phyloP scores from a whole-genome alignment of 1,140 invertebrate species.

The Sinonovacula constricta region DNA sequence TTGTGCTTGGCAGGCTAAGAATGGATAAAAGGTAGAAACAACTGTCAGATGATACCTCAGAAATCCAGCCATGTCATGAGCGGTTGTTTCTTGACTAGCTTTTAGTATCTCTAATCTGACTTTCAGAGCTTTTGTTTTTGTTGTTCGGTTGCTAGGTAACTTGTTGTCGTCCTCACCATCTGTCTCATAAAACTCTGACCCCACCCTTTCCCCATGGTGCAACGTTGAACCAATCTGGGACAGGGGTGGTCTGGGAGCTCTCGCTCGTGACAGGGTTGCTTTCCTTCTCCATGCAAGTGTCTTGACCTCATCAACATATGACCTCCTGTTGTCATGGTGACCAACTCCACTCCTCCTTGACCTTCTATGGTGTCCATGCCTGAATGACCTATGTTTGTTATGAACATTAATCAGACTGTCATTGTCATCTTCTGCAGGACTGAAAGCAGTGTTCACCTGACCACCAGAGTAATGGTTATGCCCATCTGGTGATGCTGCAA shows the following conservation, averaged over 20 bases:
- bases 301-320: constrained; percentile 23
- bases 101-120: constrained; percentile 5
- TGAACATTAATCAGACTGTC: too few species aligned
- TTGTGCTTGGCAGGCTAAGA: too few species aligned
- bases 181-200: neutral
- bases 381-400: too few species aligned
- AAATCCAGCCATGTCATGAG: constrained; percentile 24
- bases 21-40: neutral
- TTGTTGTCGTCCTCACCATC: constrained; percentile 16
- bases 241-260: too few species aligned
- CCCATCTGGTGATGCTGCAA: too few species aligned
- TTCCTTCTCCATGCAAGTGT: constrained; percentile 22
- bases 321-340: neutral
- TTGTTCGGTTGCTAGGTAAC: constrained; percentile 39
- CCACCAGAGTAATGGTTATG: too few species aligned
- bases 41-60: constrained; percentile 9
- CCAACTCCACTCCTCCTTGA: too few species aligned
- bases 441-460: too few species aligned
- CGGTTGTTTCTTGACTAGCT: neutral
- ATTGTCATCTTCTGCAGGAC: too few species aligned
- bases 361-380: too few species aligned
- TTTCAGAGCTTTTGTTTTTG: constrained; percentile 39
- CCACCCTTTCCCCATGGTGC: neutral
- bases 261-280: neutral
- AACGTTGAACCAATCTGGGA: neutral